Conservation (phyloP, 2,888 invertebrate genomes). For the Platycheirus albimanus region DNA sequence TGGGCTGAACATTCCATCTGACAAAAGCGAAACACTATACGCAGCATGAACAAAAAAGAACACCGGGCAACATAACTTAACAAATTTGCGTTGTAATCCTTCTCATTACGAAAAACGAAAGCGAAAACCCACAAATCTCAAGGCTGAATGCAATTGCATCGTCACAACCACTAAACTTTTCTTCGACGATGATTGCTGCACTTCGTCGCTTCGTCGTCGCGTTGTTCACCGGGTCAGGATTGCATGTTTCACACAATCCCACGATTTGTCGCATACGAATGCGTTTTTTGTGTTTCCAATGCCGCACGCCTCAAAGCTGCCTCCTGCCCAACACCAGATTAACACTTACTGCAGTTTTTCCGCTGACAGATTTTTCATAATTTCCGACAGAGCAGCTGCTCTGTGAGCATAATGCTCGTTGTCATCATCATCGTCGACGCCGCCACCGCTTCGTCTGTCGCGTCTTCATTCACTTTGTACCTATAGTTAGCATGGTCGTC, state of each 20-base stretch:
- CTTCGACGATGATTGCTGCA: conserved; percentile 39
- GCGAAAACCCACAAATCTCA: conserved; percentile 47
- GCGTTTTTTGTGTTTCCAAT: conserved; percentile 21
- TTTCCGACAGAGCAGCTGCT: conserved; percentile 45
- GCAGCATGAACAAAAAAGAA: background rate
- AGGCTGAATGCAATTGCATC: conserved; percentile 40
- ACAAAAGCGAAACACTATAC: background rate
- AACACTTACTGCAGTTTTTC: conserved; percentile 57
- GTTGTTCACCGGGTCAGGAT: conserved; percentile 52
- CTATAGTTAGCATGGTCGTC: conserved; percentile 52
- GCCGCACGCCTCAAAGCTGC: conserved; percentile 6
- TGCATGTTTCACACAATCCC: conserved; percentile 62
- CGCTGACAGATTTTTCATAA: conserved; percentile 63
- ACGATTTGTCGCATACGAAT: conserved; percentile 54
- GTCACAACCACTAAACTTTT: conserved; percentile 38
- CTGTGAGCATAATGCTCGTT: conserved; percentile 38
- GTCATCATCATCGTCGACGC: conserved; percentile 36
- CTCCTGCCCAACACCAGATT: conserved; percentile 59
- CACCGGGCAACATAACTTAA: conserved; percentile 21
- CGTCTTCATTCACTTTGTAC: too few relatives aligned
- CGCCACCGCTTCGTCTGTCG: conserved; percentile 13
- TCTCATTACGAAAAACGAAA: conserved; percentile 61
- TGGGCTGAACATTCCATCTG: conserved; percentile 18
- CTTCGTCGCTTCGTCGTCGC: too few relatives aligned
- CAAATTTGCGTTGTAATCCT: conserved; percentile 49